Base-by-base conservation (phyloP, 1,140 invertebrate genomes). In the Panonychus citri region DNA sequence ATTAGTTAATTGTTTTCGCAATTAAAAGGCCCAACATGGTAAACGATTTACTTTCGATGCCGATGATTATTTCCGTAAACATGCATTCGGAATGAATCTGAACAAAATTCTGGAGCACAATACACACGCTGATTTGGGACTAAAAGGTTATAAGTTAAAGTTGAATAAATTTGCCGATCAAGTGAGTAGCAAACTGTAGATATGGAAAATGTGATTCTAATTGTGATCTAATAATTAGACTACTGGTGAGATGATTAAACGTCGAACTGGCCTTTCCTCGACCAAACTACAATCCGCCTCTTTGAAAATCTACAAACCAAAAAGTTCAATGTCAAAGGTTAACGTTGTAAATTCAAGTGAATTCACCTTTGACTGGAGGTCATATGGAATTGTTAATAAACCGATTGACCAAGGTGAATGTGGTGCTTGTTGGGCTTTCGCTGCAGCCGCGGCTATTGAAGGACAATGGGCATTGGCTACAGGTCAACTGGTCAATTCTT, bases 61-160 rank as follows among this genome's bases (percentile, higher is more conserved):
- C 1, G 86, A 89, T 66, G 85, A 90, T 67, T 74, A 75, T 57
- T 85, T 84, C 67, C 77, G 85, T 21, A 75, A 83, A 74, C 87
- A 88, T 70, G 83, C 90, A 57, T 90, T 79, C 66, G 78, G 85
- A 69, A 82, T 88, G 65, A 89, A 88, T 67, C 78, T 78, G 62
- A 76, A 81, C 63, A 81, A 79, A 67, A 83, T 93, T 66, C 81
- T 81, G 28, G 2, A 46, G 19, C 43, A 46, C 43, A 46, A 46
- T 19, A n/a, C 21, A 10, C 15, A n/a, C 10, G 43, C 43, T 3
- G 43, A 46, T 24, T 21, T 21, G 21, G 43, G 43, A n/a, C 10
- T 24, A 8, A 46, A 19, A 24, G 10, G 8, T 7, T 46, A n/a
- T n/a, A 46, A 46, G 21, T 19, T 46, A 2, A 10, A 8, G 10